phyloP scores from a whole-genome alignment of 2,888 invertebrate genomes.

The Ectemnius lituratus region DNA sequence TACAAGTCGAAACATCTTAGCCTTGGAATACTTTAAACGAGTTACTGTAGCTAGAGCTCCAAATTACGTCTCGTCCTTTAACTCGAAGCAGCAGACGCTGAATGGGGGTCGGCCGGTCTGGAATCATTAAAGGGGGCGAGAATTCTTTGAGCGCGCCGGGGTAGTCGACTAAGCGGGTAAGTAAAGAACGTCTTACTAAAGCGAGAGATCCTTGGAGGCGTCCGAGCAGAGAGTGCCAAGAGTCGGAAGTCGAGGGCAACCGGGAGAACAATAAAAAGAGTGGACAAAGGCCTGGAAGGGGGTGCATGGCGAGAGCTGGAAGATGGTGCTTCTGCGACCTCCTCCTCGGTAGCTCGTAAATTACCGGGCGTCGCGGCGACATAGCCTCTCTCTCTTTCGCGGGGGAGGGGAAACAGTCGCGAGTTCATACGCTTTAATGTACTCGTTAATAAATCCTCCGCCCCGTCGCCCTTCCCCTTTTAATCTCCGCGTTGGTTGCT shows the following conservation, averaged over 20 bases:
- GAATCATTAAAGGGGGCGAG: constrained; percentile 50
- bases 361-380: constrained; percentile 46
- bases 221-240: constrained; percentile 38
- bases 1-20: no score
- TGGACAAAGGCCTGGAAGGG: constrained; percentile 25
- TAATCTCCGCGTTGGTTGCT: constrained; percentile 54
- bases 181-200: constrained; percentile 53
- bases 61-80: constrained; percentile 48
- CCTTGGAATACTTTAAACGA: background rate
- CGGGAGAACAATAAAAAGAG: constrained; percentile 52
- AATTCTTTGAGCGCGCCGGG: constrained; percentile 40
- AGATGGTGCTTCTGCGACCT: constrained; percentile 6
- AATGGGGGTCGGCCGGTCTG: constrained; percentile 34
- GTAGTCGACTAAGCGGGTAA: constrained; percentile 45
- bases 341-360: constrained; percentile 46
- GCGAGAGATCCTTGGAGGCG: constrained; percentile 43
- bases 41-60: constrained; percentile 22
- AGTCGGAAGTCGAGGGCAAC: constrained; percentile 50
- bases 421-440: constrained; percentile 70
- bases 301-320: background rate
- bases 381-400: constrained; percentile 26
- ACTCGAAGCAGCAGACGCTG: constrained; percentile 32
- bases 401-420: constrained; percentile 34
- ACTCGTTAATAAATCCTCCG: constrained; percentile 68
- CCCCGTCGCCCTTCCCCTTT: constrained; percentile 39